Conservation (phyloP, 2,113 vertebrate species). For the Chamaetylas fuelleborni region DNA sequence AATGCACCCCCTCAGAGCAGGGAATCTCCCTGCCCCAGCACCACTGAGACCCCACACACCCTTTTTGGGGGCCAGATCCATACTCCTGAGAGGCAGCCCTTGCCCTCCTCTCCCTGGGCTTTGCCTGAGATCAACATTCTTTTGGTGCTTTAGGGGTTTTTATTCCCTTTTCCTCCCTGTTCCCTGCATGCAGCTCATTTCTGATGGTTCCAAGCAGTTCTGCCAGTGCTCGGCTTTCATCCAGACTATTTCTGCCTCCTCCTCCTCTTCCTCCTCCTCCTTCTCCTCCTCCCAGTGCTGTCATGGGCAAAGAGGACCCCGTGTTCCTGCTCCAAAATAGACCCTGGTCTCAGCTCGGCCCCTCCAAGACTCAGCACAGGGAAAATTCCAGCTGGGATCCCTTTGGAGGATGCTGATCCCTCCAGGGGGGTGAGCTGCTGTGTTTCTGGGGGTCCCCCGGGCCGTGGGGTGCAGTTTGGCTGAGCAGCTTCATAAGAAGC, state of each 20-base stretch:
- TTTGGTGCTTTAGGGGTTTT: neutral
- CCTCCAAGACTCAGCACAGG: accelerated
- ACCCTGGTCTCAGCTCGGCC: accelerated
- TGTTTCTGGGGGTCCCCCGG: neutral
- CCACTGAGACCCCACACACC: neutral
- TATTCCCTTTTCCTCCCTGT: neutral
- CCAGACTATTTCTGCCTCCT: neutral
- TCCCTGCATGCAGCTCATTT: neutral
- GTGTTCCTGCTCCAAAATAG: neutral
- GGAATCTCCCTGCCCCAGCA: neutral
- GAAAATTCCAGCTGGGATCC: neutral
- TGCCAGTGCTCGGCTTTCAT: neutral
- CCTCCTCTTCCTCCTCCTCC: neutral
- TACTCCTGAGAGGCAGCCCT: neutral
- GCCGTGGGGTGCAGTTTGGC: neutral
- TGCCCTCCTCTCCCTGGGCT: neutral
- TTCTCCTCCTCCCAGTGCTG: neutral
- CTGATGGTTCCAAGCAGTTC: neutral
- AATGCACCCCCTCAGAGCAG: accelerated
- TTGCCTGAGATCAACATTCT: neutral
- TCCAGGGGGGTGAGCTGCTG: accelerated
- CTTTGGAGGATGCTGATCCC: neutral
- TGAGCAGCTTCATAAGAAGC: accelerated
- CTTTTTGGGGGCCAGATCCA: accelerated
- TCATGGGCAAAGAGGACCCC: neutral